Conservation (phyloP, 2,797 vertebrate genomes). For the Tangara arthus region DNA sequence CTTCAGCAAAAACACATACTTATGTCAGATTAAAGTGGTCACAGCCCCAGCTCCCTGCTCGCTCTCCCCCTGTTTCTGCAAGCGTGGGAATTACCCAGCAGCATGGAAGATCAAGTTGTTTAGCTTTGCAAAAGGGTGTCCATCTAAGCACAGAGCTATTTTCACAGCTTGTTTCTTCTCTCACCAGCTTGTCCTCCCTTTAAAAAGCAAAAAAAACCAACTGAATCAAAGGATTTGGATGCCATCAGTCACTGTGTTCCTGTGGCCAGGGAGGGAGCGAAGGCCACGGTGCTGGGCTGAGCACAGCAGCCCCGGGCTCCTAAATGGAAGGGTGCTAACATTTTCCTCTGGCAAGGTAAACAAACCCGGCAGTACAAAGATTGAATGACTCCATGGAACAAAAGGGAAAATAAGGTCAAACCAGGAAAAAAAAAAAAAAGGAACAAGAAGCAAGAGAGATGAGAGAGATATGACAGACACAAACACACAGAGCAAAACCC, state of each 20-base stretch:
- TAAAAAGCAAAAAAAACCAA: not conserved
- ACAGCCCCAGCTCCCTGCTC: not conserved
- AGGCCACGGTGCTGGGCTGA: not conserved
- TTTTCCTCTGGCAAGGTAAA: slow-evolving; percentile 46
- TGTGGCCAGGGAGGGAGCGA: fast-evolving
- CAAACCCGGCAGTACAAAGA: not conserved
- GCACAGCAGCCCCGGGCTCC: not conserved
- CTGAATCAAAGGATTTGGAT: not conserved
- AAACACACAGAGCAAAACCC: slow-evolving; percentile 19
- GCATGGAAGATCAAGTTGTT: not conserved
- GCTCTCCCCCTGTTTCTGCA: not conserved
- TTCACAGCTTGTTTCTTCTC: slow-evolving; percentile 10
- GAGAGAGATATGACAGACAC: slow-evolving; percentile 9
- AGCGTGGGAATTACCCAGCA: not conserved
- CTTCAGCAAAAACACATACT: slow-evolving; percentile 7
- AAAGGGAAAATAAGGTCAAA: slow-evolving; percentile 63
- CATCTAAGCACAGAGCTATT: not conserved
- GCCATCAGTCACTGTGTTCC: not conserved
- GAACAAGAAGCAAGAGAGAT: not conserved
- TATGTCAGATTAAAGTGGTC: slow-evolving; percentile 14
- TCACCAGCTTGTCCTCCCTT: not conserved
- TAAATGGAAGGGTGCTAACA: slow-evolving; percentile 31
- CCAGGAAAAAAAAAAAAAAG: not conserved
- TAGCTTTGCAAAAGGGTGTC: not conserved
- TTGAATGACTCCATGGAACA: slow-evolving; percentile 44